Percentiles rank a stretch among this genome's conserved stretches.
Evolutionary conservation across 35 echinoderm and acorn worm species (phyloP).

Genomic region (Lytechinus pictus): DNA sequence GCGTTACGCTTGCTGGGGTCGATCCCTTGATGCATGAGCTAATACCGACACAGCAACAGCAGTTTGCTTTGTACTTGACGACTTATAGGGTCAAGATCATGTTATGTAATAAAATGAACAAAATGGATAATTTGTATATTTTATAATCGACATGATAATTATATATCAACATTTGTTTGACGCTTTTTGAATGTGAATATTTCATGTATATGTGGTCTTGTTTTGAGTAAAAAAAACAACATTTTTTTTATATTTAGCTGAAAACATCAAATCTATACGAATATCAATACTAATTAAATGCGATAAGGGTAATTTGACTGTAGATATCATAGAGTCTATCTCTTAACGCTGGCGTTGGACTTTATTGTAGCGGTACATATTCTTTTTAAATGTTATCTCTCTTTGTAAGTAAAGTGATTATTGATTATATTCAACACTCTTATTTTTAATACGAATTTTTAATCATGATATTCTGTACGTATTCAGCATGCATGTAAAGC

Average conservation of each 20-base stretch:
- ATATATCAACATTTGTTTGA: conserved; percentile 39
- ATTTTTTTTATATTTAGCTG: conserved; percentile 46
- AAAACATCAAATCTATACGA: conserved; percentile 37
- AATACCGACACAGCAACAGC: neutral
- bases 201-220: conserved; percentile 33
- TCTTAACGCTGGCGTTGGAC: conserved; percentile 46
- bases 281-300: neutral
- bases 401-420: neutral
- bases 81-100: neutral
- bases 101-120: neutral
- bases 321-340: neutral
- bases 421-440: neutral
- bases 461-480: neutral
- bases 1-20: neutral
- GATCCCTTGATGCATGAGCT: neutral
- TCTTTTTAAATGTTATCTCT: conserved; percentile 14
- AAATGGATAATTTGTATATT: conserved; percentile 42
- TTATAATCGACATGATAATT: conserved; percentile 40
- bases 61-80: neutral
- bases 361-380: neutral
- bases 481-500: neutral
- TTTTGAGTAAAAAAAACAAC: conserved; percentile 14
- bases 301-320: conserved; percentile 15
- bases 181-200: conserved; percentile 47
- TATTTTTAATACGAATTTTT: conserved; percentile 6